Conservation (phyloP, 2,113 vertebrate genomes). For the Pteruthius melanotis region DNA sequence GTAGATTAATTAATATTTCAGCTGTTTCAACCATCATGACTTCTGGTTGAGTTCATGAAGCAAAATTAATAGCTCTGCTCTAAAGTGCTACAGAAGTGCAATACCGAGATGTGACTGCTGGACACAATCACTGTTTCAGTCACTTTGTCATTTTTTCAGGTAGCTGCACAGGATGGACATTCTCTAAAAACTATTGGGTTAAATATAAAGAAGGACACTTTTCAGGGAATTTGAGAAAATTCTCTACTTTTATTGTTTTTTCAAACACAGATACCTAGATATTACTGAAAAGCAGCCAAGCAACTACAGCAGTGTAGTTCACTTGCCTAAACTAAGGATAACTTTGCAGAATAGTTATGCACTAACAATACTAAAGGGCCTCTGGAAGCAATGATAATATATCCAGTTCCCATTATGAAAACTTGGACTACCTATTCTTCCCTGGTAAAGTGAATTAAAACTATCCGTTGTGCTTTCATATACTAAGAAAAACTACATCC, state of each 20-base stretch:
- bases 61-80: no score
- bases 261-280: neutral
- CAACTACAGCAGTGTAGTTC: no score
- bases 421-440: neutral
- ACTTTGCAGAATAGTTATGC: neutral
- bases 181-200: neutral
- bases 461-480: neutral
- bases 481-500: neutral
- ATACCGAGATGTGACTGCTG: no score
- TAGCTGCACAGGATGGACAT: no score
- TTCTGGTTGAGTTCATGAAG: no score
- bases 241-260: neutral
- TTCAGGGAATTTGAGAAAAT: neutral
- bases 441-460: neutral
- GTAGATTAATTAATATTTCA: neutral
- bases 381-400: neutral
- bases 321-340: neutral
- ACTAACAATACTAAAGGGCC: neutral
- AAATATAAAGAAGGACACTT: neutral
- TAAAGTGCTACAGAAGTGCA: no score
- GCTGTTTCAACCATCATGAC: no score
- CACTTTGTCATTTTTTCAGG: neutral
- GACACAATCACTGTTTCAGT: neutral
- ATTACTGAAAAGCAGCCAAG: neutral
- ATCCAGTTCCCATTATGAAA: neutral